Percentiles rank a stretch among this genome's conserved stretches.
These are phyloP conservation scores for Gnathonemus longibarbis DNA, from an alignment of 2,113 vertebrate genomes.

Conservation along the genomic window DNA sequence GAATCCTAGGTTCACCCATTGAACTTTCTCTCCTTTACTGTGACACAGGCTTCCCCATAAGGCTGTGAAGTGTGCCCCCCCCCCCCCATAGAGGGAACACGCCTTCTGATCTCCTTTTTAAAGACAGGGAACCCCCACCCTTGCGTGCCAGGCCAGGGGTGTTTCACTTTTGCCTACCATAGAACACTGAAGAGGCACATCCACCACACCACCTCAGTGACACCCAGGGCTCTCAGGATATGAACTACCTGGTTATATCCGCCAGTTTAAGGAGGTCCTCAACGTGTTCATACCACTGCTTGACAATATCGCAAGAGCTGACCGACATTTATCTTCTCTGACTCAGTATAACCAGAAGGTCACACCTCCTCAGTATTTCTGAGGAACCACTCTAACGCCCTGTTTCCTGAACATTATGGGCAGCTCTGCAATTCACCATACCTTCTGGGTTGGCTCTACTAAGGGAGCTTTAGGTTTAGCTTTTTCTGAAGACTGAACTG, in stretches of 20 bases:
- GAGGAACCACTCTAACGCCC: neutral
- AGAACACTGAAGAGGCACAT: neutral
- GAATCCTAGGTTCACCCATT: neutral
- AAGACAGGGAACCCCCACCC: too few species aligned
- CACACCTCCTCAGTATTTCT: neutral
- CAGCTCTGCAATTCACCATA: neutral
- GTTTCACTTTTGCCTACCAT: too few species aligned
- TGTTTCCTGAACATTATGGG: neutral
- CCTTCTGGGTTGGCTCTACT: neutral
- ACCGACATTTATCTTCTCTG: too few species aligned
- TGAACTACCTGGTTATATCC: too few species aligned
- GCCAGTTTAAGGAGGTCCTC: neutral
- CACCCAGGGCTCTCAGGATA: neutral
- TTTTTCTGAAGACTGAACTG: neutral
- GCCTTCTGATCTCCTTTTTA: neutral
- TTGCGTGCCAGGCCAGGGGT: too few species aligned
- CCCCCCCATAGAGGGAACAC: neutral
- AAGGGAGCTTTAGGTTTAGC: neutral
- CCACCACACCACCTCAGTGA: too few species aligned
- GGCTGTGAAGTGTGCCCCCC: too few species aligned
- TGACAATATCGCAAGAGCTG: too few species aligned
- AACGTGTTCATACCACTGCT: neutral
- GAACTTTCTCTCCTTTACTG: too few species aligned
- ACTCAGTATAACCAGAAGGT: neutral
- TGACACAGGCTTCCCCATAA: too few species aligned